Percentiles rank a stretch among this genome's conserved stretches.
Evolutionary conservation across 2,113 vertebrate genomes (phyloP).

Genomic region (Archocentrus centrarchus): DNA sequence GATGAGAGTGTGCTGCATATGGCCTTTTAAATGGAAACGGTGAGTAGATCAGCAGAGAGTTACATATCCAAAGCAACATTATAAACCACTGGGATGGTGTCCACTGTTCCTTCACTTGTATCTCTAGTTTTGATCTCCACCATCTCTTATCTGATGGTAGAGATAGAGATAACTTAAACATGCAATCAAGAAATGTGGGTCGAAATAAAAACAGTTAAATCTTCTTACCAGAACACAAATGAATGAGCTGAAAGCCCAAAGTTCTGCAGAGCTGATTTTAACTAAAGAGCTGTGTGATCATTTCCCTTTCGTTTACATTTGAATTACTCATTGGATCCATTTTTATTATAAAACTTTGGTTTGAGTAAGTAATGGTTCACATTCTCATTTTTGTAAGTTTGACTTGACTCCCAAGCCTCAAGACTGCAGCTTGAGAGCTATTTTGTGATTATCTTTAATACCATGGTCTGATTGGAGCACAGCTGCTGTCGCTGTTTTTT

Average conservation of each 20-base stretch:
- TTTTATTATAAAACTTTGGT: not conserved
- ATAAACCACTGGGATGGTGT: too few relatives aligned
- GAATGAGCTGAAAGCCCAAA: not conserved
- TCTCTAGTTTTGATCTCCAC: not conserved
- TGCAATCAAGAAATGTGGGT: not conserved
- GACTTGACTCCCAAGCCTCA: not conserved
- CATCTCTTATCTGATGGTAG: not conserved
- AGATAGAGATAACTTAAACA: too few relatives aligned
- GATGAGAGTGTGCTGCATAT: too few relatives aligned
- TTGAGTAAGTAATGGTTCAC: not conserved
- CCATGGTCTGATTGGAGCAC: not conserved
- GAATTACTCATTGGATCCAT: not conserved
- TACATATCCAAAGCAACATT: too few relatives aligned
- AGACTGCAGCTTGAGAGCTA: not conserved
- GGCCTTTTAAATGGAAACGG: not conserved
- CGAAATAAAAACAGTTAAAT: not conserved
- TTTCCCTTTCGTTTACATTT: not conserved
- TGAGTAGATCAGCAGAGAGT: not conserved
- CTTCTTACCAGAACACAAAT: not conserved
- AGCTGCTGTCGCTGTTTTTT: not conserved
- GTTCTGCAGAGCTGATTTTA: not conserved
- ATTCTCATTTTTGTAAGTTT: not conserved
- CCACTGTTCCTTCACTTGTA: not conserved
- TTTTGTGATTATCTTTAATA: slow-evolving; percentile 6
- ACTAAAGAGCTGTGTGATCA: not conserved